Conservation (phyloP, 1,140 invertebrate genomes). For the Linepithema humile region DNA sequence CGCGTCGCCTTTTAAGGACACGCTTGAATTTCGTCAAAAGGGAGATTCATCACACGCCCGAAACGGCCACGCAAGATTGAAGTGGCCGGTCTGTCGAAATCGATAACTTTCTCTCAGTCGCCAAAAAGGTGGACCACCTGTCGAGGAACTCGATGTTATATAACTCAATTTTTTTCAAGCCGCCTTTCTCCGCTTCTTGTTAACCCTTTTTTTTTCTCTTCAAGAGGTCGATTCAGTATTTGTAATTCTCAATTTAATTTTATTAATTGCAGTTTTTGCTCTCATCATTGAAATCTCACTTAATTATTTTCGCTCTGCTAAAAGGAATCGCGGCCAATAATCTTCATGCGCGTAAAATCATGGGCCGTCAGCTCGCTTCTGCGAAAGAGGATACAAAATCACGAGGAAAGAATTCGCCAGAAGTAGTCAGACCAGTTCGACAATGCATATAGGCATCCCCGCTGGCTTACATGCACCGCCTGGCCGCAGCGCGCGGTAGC, state of each 20-base stretch:
- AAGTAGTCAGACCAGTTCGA: constrained; percentile 44
- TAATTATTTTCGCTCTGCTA: neutral
- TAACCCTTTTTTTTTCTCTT: neutral
- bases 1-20: neutral
- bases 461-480: neutral
- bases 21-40: constrained; percentile 25
- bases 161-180: neutral
- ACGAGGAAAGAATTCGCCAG: constrained; percentile 10
- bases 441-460: constrained; percentile 14
- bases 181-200: neutral
- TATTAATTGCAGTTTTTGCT: neutral
- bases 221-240: neutral
- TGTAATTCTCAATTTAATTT: neutral
- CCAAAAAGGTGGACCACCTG: constrained; percentile 25
- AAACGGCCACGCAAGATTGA: constrained; percentile 25
- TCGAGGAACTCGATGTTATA: constrained; percentile 5
- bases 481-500: neutral
- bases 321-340: neutral
- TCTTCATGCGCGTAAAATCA: neutral
- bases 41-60: neutral
- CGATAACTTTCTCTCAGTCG: constrained; percentile 47
- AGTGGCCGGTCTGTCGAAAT: constrained; percentile 57
- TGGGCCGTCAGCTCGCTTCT: neutral
- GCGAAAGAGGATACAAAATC: constrained; percentile 10
- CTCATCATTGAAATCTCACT: neutral